phyloP scores from a whole-genome alignment of 2,888 invertebrate genomes.

The Laspeyria flexula region DNA sequence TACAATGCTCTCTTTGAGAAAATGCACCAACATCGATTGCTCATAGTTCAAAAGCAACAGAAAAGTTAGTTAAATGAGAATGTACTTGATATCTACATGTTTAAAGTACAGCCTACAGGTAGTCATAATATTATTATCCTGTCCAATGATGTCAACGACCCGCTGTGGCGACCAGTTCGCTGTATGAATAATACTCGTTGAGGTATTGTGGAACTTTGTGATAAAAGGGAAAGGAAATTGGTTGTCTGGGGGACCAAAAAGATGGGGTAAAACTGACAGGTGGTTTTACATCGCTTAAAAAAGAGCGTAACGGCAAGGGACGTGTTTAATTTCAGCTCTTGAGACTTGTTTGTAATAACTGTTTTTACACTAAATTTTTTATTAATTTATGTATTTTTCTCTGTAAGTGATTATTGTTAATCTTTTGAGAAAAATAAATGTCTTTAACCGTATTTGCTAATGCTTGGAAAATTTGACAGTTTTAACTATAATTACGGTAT shows the following conservation, averaged over 20 bases:
- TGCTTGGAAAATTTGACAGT: too few species aligned
- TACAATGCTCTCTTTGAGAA: too few species aligned
- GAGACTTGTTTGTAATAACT: too few species aligned
- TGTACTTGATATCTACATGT: not conserved
- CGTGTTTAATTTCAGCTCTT: too few species aligned
- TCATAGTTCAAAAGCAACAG: not conserved
- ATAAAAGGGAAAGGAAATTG: not conserved
- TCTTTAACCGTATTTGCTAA: too few species aligned
- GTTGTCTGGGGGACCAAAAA: not conserved
- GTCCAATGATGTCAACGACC: not conserved
- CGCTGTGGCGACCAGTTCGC: not conserved
- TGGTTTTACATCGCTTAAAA: not conserved
- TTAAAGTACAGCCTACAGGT: not conserved
- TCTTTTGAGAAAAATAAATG: too few species aligned
- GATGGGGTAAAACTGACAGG: not conserved
- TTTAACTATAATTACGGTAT: too few species aligned
- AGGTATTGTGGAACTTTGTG: not conserved
- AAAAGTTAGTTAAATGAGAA: not conserved
- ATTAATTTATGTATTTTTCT: too few species aligned
- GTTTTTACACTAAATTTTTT: too few species aligned
- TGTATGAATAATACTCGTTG: not conserved
- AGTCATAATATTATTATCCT: conserved; percentile 1
- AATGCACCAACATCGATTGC: too few species aligned
- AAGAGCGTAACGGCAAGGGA: not conserved
- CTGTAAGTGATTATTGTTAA: too few species aligned